A percentile compares a stretch with the other conserved stretches of the same genome.
phyloP scores from a whole-genome alignment of 37 sponge, comb jelly and placozoan species.

The Sycon ciliatum region DNA sequence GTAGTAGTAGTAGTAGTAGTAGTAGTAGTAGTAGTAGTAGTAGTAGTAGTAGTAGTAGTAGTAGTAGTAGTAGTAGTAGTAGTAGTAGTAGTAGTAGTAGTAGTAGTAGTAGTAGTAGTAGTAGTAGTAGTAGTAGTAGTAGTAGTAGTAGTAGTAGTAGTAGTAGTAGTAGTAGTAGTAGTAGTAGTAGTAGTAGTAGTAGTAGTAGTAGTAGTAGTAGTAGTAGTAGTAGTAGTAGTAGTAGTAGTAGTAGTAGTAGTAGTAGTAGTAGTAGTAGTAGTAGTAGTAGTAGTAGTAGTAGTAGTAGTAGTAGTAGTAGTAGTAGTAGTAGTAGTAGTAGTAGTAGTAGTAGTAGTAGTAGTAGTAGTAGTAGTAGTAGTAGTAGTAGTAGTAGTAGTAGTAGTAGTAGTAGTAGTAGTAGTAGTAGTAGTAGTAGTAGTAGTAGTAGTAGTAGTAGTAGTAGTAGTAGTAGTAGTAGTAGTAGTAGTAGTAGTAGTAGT shows the following conservation, averaged over 20 bases:
- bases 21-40: slow-evolving; percentile 8
- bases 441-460: slow-evolving; percentile 8
- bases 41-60: slow-evolving; percentile 6
- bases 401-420: slow-evolving; percentile 6
- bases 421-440: slow-evolving; percentile 8
- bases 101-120: slow-evolving; percentile 6
- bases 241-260: slow-evolving; percentile 8
- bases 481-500: slow-evolving; percentile 8
- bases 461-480: slow-evolving; percentile 6
- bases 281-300: slow-evolving; percentile 6
- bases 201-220: slow-evolving; percentile 8
- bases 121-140: slow-evolving; percentile 8
- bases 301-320: slow-evolving; percentile 8
- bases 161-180: slow-evolving; percentile 6
- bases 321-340: slow-evolving; percentile 8
- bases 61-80: slow-evolving; percentile 8
- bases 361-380: slow-evolving; percentile 8
- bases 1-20: slow-evolving; percentile 8
- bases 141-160: slow-evolving; percentile 8
- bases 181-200: slow-evolving; percentile 8
- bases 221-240: slow-evolving; percentile 6
- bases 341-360: slow-evolving; percentile 6
- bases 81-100: slow-evolving; percentile 8
- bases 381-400: slow-evolving; percentile 8
- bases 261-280: slow-evolving; percentile 8